Percentiles rank a stretch among this genome's conserved stretches.
These are phyloP conservation scores for Holocentrus rufus DNA, from an alignment of 2,797 vertebrate genomes.

Conservation along the genomic window DNA sequence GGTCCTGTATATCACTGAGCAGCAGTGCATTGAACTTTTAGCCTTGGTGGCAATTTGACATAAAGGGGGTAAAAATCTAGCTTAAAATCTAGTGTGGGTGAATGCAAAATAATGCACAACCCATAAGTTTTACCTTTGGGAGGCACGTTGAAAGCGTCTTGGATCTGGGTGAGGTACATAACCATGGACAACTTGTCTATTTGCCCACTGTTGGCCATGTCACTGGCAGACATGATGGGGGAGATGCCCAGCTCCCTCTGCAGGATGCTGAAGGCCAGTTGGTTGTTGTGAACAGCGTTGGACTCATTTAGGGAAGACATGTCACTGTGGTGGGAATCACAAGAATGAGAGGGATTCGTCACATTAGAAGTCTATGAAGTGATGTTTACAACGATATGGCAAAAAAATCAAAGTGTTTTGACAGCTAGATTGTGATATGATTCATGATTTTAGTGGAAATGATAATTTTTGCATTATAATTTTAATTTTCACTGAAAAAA, in stretches of 20 bases:
- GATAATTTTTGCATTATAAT: too few relatives aligned
- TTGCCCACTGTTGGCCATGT: slow-evolving; percentile 80
- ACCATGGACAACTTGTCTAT: slow-evolving; percentile 89
- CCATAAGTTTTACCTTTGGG: slow-evolving; percentile 73
- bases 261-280: slow-evolving; percentile 83
- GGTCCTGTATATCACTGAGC: neutral
- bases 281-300: slow-evolving; percentile 78
- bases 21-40: neutral
- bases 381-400: neutral
- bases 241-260: slow-evolving; percentile 91
- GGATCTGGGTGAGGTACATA: slow-evolving; percentile 92
- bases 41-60: neutral
- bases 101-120: neutral
- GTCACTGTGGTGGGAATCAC: slow-evolving; percentile 78
- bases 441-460: too few relatives aligned
- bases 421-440: too few relatives aligned
- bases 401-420: too few relatives aligned
- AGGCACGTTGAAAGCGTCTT: slow-evolving; percentile 77
- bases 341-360: neutral
- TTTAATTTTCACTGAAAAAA: too few relatives aligned
- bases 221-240: slow-evolving; percentile 86
- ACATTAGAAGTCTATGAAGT: neutral
- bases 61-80: neutral
- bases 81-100: neutral
- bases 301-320: slow-evolving; percentile 78